Percentiles rank a stretch among this genome's conserved stretches.
phyloP scores from a whole-genome alignment of 2,888 invertebrate genomes.

The Epicampocera succincta region DNA sequence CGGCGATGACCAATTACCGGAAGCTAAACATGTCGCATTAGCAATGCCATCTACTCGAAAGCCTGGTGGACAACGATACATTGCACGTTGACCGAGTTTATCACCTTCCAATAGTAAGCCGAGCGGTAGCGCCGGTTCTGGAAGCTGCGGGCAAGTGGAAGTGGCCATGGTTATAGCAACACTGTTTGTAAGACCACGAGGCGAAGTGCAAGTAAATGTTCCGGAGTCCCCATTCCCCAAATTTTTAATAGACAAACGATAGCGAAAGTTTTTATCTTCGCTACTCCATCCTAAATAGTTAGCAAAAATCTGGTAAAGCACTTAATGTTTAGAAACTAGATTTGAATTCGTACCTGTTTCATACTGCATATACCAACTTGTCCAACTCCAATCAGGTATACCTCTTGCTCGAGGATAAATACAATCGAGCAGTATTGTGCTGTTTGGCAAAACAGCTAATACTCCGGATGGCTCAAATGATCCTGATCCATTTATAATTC shows the following conservation, averaged over 20 bases:
- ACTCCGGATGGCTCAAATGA: slow-evolving; percentile 90
- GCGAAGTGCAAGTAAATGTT: slow-evolving; percentile 91
- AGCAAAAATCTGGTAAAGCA: slow-evolving; percentile 8
- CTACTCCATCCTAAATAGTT: slow-evolving; percentile 80
- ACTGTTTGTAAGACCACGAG: slow-evolving; percentile 87
- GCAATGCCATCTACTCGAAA: slow-evolving; percentile 89
- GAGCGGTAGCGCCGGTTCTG: slow-evolving; percentile 84
- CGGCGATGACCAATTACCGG: slow-evolving; percentile 90
- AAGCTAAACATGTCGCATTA: slow-evolving; percentile 91
- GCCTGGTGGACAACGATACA: slow-evolving; percentile 87
- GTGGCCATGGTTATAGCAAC: slow-evolving; percentile 85
- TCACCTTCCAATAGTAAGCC: slow-evolving; percentile 89
- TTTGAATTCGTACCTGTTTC: slow-evolving; percentile 84
- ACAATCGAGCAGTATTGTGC: slow-evolving; percentile 90
- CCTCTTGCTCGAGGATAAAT: slow-evolving; percentile 89
- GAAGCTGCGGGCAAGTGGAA: slow-evolving; percentile 85
- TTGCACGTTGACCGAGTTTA: slow-evolving; percentile 88
- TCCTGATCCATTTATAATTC: slow-evolving; percentile 89
- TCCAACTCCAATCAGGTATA: slow-evolving; percentile 95
- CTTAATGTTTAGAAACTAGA: neutral
- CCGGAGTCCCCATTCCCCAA: slow-evolving; percentile 92
- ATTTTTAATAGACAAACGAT: slow-evolving; percentile 90
- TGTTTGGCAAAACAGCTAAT: slow-evolving; percentile 89
- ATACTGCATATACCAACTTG: slow-evolving; percentile 89
- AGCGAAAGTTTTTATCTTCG: slow-evolving; percentile 89